Evolutionary conservation across 1,140 invertebrate genomes (phyloP).

Genomic region (Colletes gigas): DNA sequence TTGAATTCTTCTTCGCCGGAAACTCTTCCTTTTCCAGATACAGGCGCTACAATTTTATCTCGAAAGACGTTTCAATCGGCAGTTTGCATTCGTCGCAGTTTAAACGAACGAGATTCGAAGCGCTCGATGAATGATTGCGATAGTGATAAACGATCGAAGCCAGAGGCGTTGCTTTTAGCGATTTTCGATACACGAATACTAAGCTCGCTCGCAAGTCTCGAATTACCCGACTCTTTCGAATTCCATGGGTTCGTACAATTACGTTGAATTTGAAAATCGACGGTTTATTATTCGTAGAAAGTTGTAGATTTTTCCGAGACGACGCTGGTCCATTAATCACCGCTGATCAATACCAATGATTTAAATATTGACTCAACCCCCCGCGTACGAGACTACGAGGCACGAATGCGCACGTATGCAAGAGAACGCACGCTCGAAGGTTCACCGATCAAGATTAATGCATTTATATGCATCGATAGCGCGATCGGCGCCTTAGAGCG

Average conservation of each 20-base stretch:
- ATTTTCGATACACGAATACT: not conserved
- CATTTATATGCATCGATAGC: constrained; percentile 67
- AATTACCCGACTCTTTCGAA: not conserved
- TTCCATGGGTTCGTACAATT: not conserved
- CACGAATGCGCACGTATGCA: constrained; percentile 68
- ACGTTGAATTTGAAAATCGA: constrained; percentile 1
- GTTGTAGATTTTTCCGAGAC: constrained; percentile 16
- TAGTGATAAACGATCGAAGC: not conserved
- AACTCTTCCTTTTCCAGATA: too few species aligned
- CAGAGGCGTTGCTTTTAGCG: not conserved
- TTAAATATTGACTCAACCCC: constrained; percentile 73
- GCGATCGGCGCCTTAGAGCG: constrained; percentile 67
- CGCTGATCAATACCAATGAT: constrained; percentile 66
- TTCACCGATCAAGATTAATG: constrained; percentile 75
- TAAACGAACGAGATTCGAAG: not conserved
- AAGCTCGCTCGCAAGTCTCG: not conserved
- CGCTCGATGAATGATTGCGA: constrained; percentile 7
- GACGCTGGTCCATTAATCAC: constrained; percentile 61
- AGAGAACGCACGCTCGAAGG: constrained; percentile 37
- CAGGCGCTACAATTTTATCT: not conserved
- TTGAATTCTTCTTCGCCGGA: too few species aligned
- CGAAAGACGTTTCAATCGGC: not conserved
- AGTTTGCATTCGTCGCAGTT: not conserved
- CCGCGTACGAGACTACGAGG: constrained; percentile 42
- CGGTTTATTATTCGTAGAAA: constrained; percentile 12